A percentile compares a stretch with the other conserved stretches of the same genome.
phyloP scores from a whole-genome alignment of 2,113 vertebrate species.

The Tretioscincus oriximinensis region DNA sequence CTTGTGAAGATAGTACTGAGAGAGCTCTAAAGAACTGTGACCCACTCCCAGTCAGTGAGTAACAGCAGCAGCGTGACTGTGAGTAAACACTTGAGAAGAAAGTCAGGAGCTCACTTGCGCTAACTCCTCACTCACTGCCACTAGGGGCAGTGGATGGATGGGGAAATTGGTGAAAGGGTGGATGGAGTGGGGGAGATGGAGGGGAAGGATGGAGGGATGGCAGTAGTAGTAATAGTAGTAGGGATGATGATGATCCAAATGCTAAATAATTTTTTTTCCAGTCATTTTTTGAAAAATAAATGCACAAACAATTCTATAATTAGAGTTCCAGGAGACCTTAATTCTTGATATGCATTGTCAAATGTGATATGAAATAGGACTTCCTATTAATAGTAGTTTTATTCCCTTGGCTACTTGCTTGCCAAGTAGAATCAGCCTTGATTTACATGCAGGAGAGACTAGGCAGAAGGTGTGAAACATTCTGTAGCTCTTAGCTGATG shows the following conservation, averaged over 20 bases:
- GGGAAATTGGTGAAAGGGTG: too few species aligned
- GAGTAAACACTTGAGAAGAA: too few species aligned
- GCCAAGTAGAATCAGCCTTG: constrained; percentile 38
- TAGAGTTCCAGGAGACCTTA: neutral
- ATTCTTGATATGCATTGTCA: constrained; percentile 4
- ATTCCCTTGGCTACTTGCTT: constrained; percentile 33
- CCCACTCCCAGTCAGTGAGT: too few species aligned
- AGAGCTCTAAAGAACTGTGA: too few species aligned
- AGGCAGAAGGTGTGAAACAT: neutral
- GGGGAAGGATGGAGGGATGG: too few species aligned
- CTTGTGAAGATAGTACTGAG: too few species aligned
- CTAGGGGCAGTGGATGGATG: too few species aligned
- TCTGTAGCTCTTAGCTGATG: constrained; percentile 12
- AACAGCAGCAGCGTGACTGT: too few species aligned
- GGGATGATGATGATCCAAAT: too few species aligned
- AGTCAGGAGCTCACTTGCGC: neutral
- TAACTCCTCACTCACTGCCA: neutral
- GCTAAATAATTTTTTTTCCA: constrained; percentile 2
- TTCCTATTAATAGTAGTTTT: constrained; percentile 37
- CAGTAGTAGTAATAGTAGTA: too few species aligned
- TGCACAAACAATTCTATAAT: constrained; percentile 6
- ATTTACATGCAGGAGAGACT: constrained; percentile 24
- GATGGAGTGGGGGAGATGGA: too few species aligned
- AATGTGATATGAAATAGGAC: constrained; percentile 20
- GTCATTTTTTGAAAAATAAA: neutral